phyloP scores from a whole-genome alignment of 2,797 vertebrate species.

The Megaceryle alcyon region DNA sequence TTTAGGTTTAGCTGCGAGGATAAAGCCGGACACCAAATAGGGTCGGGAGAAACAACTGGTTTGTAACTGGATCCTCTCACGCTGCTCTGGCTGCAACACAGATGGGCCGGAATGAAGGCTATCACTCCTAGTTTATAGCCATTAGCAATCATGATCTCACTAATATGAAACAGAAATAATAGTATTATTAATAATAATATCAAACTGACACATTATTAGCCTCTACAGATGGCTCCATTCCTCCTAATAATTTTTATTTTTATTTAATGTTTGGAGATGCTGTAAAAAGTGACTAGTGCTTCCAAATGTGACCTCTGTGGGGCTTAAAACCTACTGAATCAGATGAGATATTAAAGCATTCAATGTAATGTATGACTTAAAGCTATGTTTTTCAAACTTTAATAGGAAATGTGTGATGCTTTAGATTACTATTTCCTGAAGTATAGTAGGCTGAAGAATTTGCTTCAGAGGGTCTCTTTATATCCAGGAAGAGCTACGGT shows the following conservation, averaged over 20 bases:
- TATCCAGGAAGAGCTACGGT: slow-evolving; percentile 44
- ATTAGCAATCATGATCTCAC: slow-evolving; percentile 53
- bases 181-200: slow-evolving; percentile 74
- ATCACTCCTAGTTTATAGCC: slow-evolving; percentile 66
- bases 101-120: slow-evolving; percentile 64
- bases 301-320: slow-evolving; percentile 82
- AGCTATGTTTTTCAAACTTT: slow-evolving; percentile 81
- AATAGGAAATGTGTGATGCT: slow-evolving; percentile 77
- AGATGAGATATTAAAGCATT: slow-evolving; percentile 78
- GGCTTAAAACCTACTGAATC: slow-evolving; percentile 81
- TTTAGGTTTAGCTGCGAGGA: not conserved
- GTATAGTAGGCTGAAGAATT: slow-evolving; percentile 73
- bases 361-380: slow-evolving; percentile 77
- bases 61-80: slow-evolving; percentile 1
- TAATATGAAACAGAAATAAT: slow-evolving; percentile 73
- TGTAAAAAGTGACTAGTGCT: slow-evolving; percentile 79
- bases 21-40: not conserved
- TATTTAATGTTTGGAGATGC: slow-evolving; percentile 81
- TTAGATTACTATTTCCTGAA: slow-evolving; percentile 71
- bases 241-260: slow-evolving; percentile 80
- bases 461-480: slow-evolving; percentile 75
- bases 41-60: slow-evolving; percentile 33
- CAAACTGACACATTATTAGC: slow-evolving; percentile 58
- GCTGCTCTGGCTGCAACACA: not conserved
- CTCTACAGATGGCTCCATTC: slow-evolving; percentile 69